Evolutionary conservation across 2,113 vertebrate species (phyloP), one percentile per base, ranked within the genome.

Genomic region (Elgaria multicarinata): DNA sequence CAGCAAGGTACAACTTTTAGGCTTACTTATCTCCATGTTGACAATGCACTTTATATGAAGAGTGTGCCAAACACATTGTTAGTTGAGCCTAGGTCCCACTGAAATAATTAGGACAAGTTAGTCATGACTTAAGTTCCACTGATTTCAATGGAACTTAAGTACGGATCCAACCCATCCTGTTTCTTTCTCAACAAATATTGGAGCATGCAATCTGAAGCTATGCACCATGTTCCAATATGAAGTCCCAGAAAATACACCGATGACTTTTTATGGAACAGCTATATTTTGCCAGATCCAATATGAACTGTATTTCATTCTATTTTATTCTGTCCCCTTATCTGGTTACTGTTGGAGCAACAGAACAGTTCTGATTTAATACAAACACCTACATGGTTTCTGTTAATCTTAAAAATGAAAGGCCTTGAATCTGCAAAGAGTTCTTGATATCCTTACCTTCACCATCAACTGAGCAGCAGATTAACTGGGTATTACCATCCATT

Each of bases 401-500:
- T 58, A 46, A 71, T 36, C 9, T 26, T 75, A 39, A 71, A 62
- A 18, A 93, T 76, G 33, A 92, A 84, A 84, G 12, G 72, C 28
- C 80, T 20, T 76, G 76, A 94, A 77, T 3, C 18, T n/a, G 74
- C 71, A 90, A 66, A 76, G 76, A 53, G 26, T 36, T 83, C 62
- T 75, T n/a, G 87, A 64, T 6, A 97, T 97, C 53, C 92, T 80
- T 82, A 99, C 99, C 98, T 97, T 99, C 99, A 87, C 99, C 99
- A 1, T 99, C 99, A 88, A 98, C 94, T 1, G 99, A 99, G 90
- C 99, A 97, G 96, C 99, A 99, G 96, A 99, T 99, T 53, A 99
- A 96, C 93, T 99, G 98, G 4, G 96, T 94, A 75, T 98, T 98
- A 89, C 99, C 99, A 89, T 99, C 99, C 98, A 99, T 97, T 88